Evolutionary conservation across 2,797 vertebrate species (phyloP).

Genomic region (Darevskia mixta): DNA sequence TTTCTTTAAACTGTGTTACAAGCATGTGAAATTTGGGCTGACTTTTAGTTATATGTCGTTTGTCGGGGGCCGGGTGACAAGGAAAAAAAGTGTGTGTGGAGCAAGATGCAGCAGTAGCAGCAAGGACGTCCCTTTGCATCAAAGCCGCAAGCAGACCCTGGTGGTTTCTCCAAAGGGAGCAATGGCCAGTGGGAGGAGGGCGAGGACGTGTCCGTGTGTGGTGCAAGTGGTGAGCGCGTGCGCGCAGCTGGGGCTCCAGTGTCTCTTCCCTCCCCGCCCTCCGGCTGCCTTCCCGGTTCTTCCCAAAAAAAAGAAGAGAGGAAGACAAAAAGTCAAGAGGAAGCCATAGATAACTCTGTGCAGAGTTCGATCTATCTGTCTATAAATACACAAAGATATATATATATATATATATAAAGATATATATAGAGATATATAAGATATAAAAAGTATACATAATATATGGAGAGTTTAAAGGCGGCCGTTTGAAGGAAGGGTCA

Average conservation of each 20-base stretch:
- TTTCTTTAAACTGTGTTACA: constrained; percentile 26
- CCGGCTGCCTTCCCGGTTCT: constrained; percentile 12
- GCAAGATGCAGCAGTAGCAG: too few relatives aligned
- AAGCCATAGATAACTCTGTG: constrained; percentile 33
- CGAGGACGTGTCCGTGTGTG: too few relatives aligned
- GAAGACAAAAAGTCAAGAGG: background rate
- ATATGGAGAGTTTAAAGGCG: background rate
- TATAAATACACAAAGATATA: constrained; percentile 14
- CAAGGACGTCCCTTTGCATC: background rate
- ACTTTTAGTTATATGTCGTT: constrained; percentile 3
- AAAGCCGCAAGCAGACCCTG: background rate
- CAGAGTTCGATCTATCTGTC: constrained; percentile 1
- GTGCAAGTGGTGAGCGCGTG: background rate
- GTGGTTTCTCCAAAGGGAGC: background rate
- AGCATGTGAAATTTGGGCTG: constrained; percentile 19
- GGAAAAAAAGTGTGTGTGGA: background rate
- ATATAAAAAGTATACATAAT: constrained; percentile 15
- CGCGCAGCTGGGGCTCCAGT: background rate
- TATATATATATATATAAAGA: background rate
- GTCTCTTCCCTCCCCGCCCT: background rate
- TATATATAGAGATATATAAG: constrained; percentile 31
- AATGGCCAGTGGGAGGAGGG: background rate
- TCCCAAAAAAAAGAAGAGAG: background rate
- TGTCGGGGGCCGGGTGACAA: background rate
- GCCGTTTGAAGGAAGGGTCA: background rate